Evolutionary conservation across 2,888 invertebrate species (phyloP).

Genomic region (Tiliacea aurago): DNA sequence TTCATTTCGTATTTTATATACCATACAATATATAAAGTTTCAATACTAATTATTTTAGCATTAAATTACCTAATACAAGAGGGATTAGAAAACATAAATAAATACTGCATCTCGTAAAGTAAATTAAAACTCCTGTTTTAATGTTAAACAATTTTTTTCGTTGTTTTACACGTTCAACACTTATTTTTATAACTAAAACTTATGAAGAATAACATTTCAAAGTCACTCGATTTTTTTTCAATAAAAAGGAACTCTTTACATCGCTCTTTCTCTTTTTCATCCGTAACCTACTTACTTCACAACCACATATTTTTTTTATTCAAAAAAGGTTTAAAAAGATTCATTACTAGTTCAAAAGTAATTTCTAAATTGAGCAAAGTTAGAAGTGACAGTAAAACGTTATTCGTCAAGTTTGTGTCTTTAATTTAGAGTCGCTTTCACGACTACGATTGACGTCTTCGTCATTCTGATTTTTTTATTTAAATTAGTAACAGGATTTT

Average conservation of each 20-base stretch:
- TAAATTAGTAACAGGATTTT: conserved; percentile 47
- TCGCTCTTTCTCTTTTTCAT: conserved; percentile 69
- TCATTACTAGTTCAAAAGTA: conserved; percentile 75
- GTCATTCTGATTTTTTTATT: conserved; percentile 34
- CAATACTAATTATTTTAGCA: conserved; percentile 73
- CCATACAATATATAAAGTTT: conserved; percentile 78
- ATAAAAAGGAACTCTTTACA: conserved; percentile 80
- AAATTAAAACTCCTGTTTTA: conserved; percentile 63
- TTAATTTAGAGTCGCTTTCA: conserved; percentile 59
- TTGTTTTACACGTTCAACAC: conserved; percentile 70
- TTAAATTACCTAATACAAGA: conserved; percentile 63
- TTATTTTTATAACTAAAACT: conserved; percentile 63
- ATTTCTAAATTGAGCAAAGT: conserved; percentile 87
- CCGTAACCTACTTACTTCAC: conserved; percentile 84
- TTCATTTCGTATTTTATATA: conserved; percentile 75
- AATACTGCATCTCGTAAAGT: conserved; percentile 49
- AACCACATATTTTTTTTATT: conserved; percentile 79
- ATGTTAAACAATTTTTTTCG: conserved; percentile 63
- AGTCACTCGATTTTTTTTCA: conserved; percentile 68
- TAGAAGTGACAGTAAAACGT: conserved; percentile 86
- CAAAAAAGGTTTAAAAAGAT: conserved; percentile 72
- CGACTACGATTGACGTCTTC: conserved; percentile 58
- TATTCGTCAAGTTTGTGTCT: conserved; percentile 75
- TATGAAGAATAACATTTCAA: conserved; percentile 84
- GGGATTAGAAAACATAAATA: conserved; percentile 40